Evolutionary conservation across 2,113 vertebrate species (phyloP), one percentile per base, ranked within the genome.

Genomic region (Alaudala cheleensis): DNA sequence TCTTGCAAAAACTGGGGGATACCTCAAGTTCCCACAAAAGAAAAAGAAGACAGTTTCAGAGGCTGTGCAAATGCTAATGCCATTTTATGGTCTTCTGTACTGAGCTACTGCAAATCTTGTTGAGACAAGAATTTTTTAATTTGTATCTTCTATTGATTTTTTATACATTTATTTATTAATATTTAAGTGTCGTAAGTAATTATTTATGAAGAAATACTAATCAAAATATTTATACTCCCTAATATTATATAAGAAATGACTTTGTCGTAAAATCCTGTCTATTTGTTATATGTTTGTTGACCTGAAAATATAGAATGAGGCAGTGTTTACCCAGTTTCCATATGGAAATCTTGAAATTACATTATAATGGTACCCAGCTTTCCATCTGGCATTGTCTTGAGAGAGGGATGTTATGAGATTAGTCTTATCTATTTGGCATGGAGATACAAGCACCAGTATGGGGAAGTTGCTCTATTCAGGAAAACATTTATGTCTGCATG

Each of bases 151-250:
- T 50, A 86, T 69, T 94, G 70, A 92, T 33, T 62, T 96, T 97
- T 91, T 95, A 80, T 96, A 92, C 90, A 80, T 70, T 57, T 98
- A 98, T 98, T 98, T 98, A 98, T 98, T 98, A 70, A 83, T 98
- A 98, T 98, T 98, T 98, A 98, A 98, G 37, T 91, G 61, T 78
- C 94, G 96, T 86, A 91, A 94, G 92, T 92, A 58, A 95, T 94
- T 98, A 98, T 98, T 98, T 98, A 98, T 98, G 94, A 91, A 95
- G 31, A 88, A 71, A 86, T 42, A 84, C 40, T n/a, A 26, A 62
- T 58, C 18, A 18, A 94, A 97, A 28, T 98, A 98, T 98, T 98
- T 98, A 97, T 98, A 95, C 60, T 90, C 64, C 57, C 37, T 95
- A 79, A 57, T 97, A 79, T 88, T 96, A 73, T 94, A 9, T 94